Conservation (phyloP, 2,888 invertebrate species). For the Chrysolina haemoptera region DNA sequence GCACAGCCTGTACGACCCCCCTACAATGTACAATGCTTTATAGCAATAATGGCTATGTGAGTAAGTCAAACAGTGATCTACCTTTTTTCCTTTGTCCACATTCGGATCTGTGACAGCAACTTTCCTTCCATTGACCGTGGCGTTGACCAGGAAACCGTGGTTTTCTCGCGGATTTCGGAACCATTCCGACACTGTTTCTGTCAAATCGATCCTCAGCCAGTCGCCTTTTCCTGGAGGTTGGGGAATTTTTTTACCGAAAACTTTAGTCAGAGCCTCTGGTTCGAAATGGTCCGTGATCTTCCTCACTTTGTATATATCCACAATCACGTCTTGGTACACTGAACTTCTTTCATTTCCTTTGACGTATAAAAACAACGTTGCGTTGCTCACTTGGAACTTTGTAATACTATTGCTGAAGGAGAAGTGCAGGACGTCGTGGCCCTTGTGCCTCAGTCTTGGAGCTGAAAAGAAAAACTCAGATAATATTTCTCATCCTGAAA, state of each 20-base stretch:
- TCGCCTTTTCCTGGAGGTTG: conserved; percentile 75
- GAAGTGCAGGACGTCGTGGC: conserved; percentile 80
- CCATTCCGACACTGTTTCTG: conserved; percentile 84
- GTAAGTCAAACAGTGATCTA: conserved; percentile 34
- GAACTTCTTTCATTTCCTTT: conserved; percentile 70
- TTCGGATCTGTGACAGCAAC: conserved; percentile 79
- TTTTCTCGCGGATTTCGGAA: conserved; percentile 82
- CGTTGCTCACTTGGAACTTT: conserved; percentile 79
- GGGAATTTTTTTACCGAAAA: conserved; percentile 68
- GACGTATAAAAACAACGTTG: conserved; percentile 80
- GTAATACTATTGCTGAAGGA: conserved; percentile 80
- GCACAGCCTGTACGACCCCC: too few species aligned
- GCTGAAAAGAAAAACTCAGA: conserved; percentile 71
- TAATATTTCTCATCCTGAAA: not conserved
- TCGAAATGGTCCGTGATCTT: conserved; percentile 64
- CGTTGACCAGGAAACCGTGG: conserved; percentile 84
- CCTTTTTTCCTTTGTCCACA: conserved; percentile 72
- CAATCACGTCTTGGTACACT: conserved; percentile 60
- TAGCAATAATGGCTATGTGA: too few species aligned
- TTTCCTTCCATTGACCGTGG: conserved; percentile 74
- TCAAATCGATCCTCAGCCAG: conserved; percentile 82
- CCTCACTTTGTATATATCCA: conserved; percentile 66
- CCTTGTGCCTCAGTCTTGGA: conserved; percentile 78
- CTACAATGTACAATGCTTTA: too few species aligned
- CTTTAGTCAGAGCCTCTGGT: conserved; percentile 59